Base-by-base conservation (phyloP, 2,797 vertebrate genomes). In the Coilia nasus region DNA sequence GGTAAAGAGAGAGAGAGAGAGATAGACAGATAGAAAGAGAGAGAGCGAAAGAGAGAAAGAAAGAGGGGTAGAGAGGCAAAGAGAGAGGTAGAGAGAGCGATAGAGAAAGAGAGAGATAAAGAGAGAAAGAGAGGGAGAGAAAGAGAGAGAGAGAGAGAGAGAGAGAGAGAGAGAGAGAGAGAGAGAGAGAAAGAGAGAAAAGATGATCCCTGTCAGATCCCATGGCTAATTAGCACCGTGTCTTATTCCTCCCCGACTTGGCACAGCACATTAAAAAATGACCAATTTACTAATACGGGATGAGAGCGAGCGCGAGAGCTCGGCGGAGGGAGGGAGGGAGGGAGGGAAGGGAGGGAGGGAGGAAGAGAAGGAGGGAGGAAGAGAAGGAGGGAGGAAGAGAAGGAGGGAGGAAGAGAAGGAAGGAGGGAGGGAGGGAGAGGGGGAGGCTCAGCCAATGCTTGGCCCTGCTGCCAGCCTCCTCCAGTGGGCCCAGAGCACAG, bases 211-310 rank as follows among this genome's bases (percentile, higher is more conserved):
- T 83, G 85, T 83, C 86, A 86, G 84, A 87, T 90, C 90, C 86
- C 85, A 87, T 86, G 86, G 84, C 90, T 89, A 87, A 91, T 87
- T 91, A 89, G 87, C 83, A 83, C 59, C 81, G 88, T 88, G 62
- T 85, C 89, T 89, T 89, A 88, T 87, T 89, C 88, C 88, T 86
- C 86, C 86, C 25, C 82, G 88, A 87, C 82, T 87, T 82, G 84
- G 81, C 87, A 87, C 83, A 85, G 84, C 87, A 87, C 87, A 88
- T 89, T 89, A 90, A 90, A 71, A 90, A 88, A 87, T 86, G 87
- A 90, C 88, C 87, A 87, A 87, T 56, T 82, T 86, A 83, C 83
- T 87, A 88, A 89, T 86, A 84, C 62, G 87, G n/a, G 85, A 83
- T 87, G 81, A 86, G 83, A 54, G 46, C 31, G 19, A 41, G 80